Evolutionary conservation across 2,113 vertebrate genomes (phyloP).

Genomic region (Prunella himalayana): DNA sequence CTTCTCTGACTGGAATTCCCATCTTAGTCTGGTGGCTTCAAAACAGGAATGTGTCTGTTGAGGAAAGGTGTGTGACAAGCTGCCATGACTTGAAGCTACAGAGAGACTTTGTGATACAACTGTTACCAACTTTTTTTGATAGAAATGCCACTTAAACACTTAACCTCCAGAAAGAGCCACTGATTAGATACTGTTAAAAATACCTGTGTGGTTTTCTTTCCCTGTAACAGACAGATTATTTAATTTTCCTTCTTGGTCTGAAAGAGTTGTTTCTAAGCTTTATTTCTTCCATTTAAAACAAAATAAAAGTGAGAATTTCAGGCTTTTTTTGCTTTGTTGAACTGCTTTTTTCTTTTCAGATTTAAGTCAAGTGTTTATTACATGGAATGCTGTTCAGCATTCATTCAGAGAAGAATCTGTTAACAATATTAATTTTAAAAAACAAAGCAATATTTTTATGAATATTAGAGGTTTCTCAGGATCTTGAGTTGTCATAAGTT

Average conservation of each 20-base stretch:
- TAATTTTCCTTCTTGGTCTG: background rate
- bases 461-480: background rate
- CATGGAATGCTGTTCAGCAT: background rate
- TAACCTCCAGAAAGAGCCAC: background rate
- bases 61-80: background rate
- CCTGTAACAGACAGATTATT: background rate
- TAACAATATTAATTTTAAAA: background rate
- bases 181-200: background rate
- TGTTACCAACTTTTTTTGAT: background rate
- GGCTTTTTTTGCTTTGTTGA: background rate
- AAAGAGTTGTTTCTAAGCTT: background rate
- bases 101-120: background rate
- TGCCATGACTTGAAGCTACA: fast-evolving
- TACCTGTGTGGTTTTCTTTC: background rate
- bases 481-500: background rate
- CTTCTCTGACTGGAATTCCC: background rate
- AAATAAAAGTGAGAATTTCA: background rate
- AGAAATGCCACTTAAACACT: background rate
- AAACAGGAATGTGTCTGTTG: background rate
- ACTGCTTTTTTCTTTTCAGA: background rate
- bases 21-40: background rate
- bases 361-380: background rate
- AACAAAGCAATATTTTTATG: background rate
- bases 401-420: background rate
- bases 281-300: background rate